A percentile compares a stretch with the other conserved stretches of the same genome.
These are phyloP conservation scores for Elgaria multicarinata DNA, from an alignment of 2,113 vertebrate species.

Conservation along the genomic window DNA sequence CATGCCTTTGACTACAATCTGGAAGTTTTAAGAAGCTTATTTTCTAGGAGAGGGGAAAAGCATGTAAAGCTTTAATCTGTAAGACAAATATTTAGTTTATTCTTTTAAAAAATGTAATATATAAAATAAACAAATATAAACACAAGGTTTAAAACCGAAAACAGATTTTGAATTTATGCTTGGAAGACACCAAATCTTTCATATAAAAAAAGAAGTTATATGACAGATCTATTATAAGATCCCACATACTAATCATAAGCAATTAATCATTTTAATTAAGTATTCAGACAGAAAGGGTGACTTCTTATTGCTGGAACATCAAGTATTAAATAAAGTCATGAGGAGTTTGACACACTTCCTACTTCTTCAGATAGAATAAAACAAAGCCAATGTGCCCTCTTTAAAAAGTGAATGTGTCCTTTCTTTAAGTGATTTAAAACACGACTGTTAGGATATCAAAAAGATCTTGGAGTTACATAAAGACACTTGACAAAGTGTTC, in stretches of 20 bases:
- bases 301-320: slow-evolving; percentile 17
- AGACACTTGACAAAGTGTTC: slow-evolving; percentile 1
- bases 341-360: slow-evolving; percentile 13
- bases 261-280: slow-evolving; percentile 29
- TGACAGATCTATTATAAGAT: background rate
- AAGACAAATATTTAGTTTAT: background rate
- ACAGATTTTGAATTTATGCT: background rate
- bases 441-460: background rate
- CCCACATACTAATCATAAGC: slow-evolving; percentile 7
- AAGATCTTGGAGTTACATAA: background rate
- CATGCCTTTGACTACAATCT: background rate
- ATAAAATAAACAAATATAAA: background rate
- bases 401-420: fast-evolving
- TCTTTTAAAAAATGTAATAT: background rate
- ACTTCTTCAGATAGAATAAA: slow-evolving; percentile 17
- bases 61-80: background rate
- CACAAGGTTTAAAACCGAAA: background rate
- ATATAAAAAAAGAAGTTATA: background rate
- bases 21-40: background rate
- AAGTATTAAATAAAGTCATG: slow-evolving; percentile 8
- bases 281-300: background rate
- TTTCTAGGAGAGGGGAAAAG: background rate
- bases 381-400: too few species aligned
- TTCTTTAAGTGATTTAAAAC: slow-evolving; percentile 12
- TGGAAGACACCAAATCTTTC: background rate